Conservation (phyloP, 2,113 vertebrate species). For the Jacana jacana region DNA sequence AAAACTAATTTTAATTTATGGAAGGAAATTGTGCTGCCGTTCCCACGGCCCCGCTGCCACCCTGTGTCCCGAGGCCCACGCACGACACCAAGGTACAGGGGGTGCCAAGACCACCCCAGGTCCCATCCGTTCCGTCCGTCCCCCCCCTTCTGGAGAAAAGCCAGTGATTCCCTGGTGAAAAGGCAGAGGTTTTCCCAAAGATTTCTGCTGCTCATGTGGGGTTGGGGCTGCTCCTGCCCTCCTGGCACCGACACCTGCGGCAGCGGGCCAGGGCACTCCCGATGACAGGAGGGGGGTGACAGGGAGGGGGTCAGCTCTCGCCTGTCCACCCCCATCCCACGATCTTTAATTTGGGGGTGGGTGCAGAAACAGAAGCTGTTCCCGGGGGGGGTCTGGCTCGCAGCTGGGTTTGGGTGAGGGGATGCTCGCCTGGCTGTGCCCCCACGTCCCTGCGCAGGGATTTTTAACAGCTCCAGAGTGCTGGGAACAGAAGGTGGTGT, state of each 20-base stretch:
- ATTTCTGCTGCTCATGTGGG: rapidly evolving
- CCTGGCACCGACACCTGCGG: rapidly evolving
- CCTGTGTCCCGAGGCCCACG: slow-evolving; percentile 57
- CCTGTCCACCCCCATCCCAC: rapidly evolving
- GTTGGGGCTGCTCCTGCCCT: not conserved
- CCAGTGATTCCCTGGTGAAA: not conserved
- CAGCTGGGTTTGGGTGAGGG: not conserved
- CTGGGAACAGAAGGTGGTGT: not conserved
- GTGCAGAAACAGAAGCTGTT: not conserved
- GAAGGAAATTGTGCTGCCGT: slow-evolving; percentile 79
- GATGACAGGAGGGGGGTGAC: no score
- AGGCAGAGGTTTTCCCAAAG: not conserved
- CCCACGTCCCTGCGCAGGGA: rapidly evolving
- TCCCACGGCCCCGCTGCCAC: slow-evolving; percentile 83
- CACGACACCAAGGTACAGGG: slow-evolving; percentile 52
- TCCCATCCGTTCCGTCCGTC: no score
- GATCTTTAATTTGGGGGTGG: not conserved
- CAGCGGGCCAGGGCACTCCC: rapidly evolving
- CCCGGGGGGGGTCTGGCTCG: rapidly evolving
- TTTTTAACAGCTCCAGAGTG: not conserved
- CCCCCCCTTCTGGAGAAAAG: not conserved
- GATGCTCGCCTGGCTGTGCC: rapidly evolving
- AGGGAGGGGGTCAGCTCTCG: rapidly evolving
- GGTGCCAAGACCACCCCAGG: not conserved
- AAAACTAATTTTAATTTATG: slow-evolving; percentile 75